Evolutionary conservation across 1,140 invertebrate species (phyloP).

Genomic region (Tetranychus cinnabarinus): DNA sequence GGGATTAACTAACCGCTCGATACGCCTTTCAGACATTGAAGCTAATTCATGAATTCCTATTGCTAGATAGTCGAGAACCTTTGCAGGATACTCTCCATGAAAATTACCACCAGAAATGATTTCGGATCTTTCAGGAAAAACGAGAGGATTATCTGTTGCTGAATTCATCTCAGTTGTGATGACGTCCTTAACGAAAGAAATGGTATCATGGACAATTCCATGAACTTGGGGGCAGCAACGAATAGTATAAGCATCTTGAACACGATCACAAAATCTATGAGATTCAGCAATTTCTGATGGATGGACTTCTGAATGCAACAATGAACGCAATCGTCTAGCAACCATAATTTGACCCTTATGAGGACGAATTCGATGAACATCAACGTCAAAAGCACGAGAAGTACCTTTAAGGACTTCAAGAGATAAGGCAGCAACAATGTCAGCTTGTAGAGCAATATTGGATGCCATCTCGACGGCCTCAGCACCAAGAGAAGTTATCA

Average conservation of each 20-base stretch:
- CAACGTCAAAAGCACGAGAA: constrained; percentile 39
- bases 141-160: constrained; percentile 47
- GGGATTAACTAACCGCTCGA: constrained; percentile 43
- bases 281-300: constrained; percentile 45
- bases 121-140: constrained; percentile 39
- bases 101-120: constrained; percentile 47
- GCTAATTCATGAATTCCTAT: constrained; percentile 46
- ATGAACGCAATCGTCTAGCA: constrained; percentile 32
- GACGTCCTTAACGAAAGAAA: constrained; percentile 36
- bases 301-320: constrained; percentile 40
- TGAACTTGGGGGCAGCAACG: constrained; percentile 43
- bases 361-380: constrained; percentile 38
- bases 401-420: constrained; percentile 47
- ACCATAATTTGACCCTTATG: constrained; percentile 40
- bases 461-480: constrained; percentile 38
- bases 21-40: constrained; percentile 42
- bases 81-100: constrained; percentile 48
- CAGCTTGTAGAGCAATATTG: constrained; percentile 36
- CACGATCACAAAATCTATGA: constrained; percentile 40
- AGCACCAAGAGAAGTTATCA: constrained; percentile 42
- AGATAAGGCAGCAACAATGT: constrained; percentile 42
- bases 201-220: constrained; percentile 42
- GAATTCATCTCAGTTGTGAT: constrained; percentile 43
- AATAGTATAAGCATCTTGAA: constrained; percentile 48
- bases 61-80: constrained; percentile 43